Evolutionary conservation across 2,797 vertebrate genomes (phyloP).

Genomic region (Hephaestus fuliginosus): DNA sequence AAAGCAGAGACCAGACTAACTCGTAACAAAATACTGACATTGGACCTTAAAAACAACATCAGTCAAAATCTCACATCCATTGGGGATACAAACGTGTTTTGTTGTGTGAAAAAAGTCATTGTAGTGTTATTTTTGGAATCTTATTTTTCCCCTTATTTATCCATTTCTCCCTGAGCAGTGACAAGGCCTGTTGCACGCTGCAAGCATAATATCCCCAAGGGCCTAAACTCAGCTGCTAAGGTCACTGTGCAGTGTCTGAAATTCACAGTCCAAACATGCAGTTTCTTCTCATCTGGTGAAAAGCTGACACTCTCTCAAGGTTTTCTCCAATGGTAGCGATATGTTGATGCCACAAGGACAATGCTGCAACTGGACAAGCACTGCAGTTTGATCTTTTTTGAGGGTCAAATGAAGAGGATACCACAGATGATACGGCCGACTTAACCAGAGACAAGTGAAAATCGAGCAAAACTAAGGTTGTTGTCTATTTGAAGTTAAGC

Average conservation of each 20-base stretch:
- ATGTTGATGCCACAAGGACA: slow-evolving; percentile 43
- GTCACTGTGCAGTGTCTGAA: slow-evolving; percentile 31
- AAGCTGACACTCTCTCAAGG: slow-evolving; percentile 53
- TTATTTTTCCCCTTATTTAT: slow-evolving; percentile 18
- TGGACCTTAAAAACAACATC: slow-evolving; percentile 6
- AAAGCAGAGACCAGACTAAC: neutral
- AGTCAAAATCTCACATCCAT: neutral
- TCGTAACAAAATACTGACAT: neutral
- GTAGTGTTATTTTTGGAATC: neutral
- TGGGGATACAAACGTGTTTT: neutral
- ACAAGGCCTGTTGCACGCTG: slow-evolving; percentile 26
- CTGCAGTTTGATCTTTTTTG: neutral
- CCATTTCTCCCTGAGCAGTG: neutral
- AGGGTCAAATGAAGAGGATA: no score
- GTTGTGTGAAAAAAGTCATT: slow-evolving; percentile 6
- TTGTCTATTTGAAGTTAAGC: neutral
- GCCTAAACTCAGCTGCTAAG: slow-evolving; percentile 17
- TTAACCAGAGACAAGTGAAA: no score
- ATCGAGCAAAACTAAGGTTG: no score
- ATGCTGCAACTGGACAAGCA: slow-evolving; percentile 34
- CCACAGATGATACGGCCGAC: no score
- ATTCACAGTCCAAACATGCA: slow-evolving; percentile 22
- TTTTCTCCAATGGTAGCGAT: slow-evolving; percentile 36
- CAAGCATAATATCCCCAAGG: slow-evolving; percentile 18
- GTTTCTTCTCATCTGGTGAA: slow-evolving; percentile 32